These are phyloP conservation scores for Smittia aterrima DNA, from an alignment of 2,888 invertebrate species.

Conservation along the genomic window DNA sequence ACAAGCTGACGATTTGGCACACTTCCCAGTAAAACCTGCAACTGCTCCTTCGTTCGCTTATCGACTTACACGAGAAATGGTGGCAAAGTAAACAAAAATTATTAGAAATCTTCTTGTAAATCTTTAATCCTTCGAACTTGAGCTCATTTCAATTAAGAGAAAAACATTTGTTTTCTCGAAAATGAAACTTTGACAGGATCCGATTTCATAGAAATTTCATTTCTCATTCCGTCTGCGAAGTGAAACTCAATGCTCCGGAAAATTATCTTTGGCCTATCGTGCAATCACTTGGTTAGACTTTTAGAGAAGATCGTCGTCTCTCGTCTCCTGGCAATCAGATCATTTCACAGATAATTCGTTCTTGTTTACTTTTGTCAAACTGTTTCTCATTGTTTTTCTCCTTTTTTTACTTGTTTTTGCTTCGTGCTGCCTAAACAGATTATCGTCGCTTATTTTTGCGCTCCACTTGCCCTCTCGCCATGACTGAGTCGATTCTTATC, in stretches of 20 bases:
- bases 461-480: not conserved
- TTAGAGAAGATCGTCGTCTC: not conserved
- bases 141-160: not conserved
- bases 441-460: not conserved
- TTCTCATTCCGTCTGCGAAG: not conserved
- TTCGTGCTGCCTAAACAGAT: slow-evolving; percentile 11
- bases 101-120: slow-evolving; percentile 12
- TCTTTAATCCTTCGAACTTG: slow-evolving; percentile 15
- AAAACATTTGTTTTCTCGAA: slow-evolving; percentile 20
- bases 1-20: slow-evolving; percentile 11
- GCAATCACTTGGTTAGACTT: not conserved
- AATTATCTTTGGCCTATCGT: slow-evolving; percentile 7
- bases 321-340: not conserved
- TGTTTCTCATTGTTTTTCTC: too few relatives aligned
- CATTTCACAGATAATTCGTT: slow-evolving; percentile 25
- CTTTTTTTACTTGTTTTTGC: not conserved
- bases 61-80: not conserved
- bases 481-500: slow-evolving; percentile 21
- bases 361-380: slow-evolving; percentile 11
- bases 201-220: not conserved
- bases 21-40: slow-evolving; percentile 21
- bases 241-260: slow-evolving; percentile 26
- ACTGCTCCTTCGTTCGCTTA: not conserved
- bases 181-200: not conserved
- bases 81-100: slow-evolving; percentile 12